Percentiles rank a stretch among this genome's conserved stretches.
These are phyloP conservation scores for Sicus ferrugineus DNA, from an alignment of 2,888 invertebrate genomes.

Conservation along the genomic window DNA sequence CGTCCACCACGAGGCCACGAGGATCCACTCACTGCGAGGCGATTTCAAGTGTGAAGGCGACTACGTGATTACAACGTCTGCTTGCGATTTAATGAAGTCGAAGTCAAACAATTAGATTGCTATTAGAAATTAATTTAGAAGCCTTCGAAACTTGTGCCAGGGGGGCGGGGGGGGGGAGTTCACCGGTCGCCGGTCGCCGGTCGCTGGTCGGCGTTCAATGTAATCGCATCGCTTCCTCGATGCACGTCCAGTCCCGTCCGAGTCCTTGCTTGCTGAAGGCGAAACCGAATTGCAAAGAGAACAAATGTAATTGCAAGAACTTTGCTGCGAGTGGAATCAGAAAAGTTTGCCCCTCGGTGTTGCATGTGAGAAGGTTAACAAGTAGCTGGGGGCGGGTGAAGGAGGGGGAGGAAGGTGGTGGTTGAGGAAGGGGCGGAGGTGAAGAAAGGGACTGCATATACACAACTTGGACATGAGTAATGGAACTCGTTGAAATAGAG, in stretches of 20 bases:
- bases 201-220: background rate
- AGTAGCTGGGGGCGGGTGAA: too few species aligned
- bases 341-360: conserved; percentile 18
- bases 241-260: too few species aligned
- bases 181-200: background rate
- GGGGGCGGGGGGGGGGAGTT: background rate
- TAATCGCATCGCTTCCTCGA: background rate
- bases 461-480: conserved; percentile 1
- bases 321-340: conserved; percentile 18
- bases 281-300: background rate
- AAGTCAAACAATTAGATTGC: conserved; percentile 30
- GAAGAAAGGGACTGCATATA: background rate
- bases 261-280: background rate
- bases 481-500: background rate
- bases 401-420: too few species aligned
- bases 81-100: conserved; percentile 16
- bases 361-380: background rate
- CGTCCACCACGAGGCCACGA: too few species aligned
- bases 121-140: conserved; percentile 35
- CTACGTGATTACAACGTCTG: conserved; percentile 25
- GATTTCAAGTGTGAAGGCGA: background rate
- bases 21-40: too few species aligned
- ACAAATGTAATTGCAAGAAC: conserved; percentile 27
- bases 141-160: background rate
- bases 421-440: background rate